Evolutionary conservation across 2,888 invertebrate species (phyloP).

Genomic region (Cylindroiulus punctatus): DNA sequence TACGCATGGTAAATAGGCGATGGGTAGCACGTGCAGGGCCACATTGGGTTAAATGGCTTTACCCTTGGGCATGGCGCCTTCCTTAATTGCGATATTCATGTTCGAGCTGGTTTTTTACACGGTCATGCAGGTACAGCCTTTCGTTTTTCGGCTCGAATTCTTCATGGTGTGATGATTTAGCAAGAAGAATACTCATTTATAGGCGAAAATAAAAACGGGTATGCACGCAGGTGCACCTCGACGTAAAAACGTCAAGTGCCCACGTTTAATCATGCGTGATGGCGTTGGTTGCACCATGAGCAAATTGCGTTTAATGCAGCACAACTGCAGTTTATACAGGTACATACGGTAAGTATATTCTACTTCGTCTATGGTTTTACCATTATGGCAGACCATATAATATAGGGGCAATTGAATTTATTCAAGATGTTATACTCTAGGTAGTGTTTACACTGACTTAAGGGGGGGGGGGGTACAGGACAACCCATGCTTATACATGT

Average conservation of each 20-base stretch:
- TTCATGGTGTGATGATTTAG: conserved; percentile 29
- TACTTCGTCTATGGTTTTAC: too few relatives aligned
- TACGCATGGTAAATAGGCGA: not conserved
- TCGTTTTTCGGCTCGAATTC: not conserved
- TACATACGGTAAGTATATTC: too few relatives aligned
- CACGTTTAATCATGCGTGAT: not conserved
- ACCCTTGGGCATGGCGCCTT: conserved; percentile 34
- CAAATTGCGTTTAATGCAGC: not conserved
- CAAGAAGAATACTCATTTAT: conserved; percentile 1
- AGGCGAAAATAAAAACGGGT: not conserved
- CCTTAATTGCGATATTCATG: conserved; percentile 42
- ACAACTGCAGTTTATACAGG: too few relatives aligned
- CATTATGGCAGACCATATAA: too few relatives aligned
- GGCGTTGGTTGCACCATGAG: not conserved
- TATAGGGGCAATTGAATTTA: too few relatives aligned
- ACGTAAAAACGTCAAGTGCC: conserved; percentile 14
- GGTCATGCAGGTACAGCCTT: conserved; percentile 1
- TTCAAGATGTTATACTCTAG: too few relatives aligned
- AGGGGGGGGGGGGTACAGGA: too few relatives aligned
- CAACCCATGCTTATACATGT: too few relatives aligned
- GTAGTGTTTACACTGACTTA: too few relatives aligned
- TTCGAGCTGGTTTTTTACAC: not conserved
- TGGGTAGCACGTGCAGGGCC: conserved; percentile 38
- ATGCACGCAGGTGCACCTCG: not conserved
- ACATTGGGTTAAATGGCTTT: conserved; percentile 38